phyloP scores from a whole-genome alignment of 1,140 invertebrate species.

The Condylostylus longicornis region DNA sequence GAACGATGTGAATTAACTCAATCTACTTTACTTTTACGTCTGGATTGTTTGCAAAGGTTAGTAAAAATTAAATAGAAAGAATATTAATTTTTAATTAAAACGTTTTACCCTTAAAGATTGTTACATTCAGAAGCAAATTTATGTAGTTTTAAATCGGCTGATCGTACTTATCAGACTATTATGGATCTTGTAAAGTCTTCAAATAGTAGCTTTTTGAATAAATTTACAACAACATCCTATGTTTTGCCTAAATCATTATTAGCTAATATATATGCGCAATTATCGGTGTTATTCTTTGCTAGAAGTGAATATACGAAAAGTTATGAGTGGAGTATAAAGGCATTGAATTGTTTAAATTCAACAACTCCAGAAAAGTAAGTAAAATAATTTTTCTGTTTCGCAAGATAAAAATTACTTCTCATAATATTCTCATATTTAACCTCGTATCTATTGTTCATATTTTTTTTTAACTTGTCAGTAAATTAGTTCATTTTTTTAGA shows the following conservation, averaged over 20 bases:
- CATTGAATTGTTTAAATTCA: constrained; percentile 47
- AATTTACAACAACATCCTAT: too few relatives aligned
- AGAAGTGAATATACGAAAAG: constrained; percentile 67
- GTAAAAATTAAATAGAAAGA: constrained; percentile 5
- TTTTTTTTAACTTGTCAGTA: constrained; percentile 5
- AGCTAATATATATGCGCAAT: constrained; percentile 61
- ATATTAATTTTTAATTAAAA: background rate
- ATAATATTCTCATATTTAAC: background rate
- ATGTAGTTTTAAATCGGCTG: constrained; percentile 55
- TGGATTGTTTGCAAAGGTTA: constrained; percentile 62
- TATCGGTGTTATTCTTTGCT: constrained; percentile 61
- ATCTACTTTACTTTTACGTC: constrained; percentile 35
- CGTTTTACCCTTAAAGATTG: constrained; percentile 40
- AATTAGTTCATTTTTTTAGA: constrained; percentile 33
- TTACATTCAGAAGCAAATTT: constrained; percentile 65
- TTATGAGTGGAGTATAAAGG: constrained; percentile 56
- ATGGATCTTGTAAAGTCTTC: constrained; percentile 11
- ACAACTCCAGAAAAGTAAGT: constrained; percentile 39
- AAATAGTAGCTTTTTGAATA: constrained; percentile 5
- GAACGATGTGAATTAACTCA: constrained; percentile 28
- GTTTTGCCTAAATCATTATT: constrained; percentile 32
- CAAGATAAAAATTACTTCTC: background rate
- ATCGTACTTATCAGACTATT: constrained; percentile 14
- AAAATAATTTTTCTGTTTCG: too few relatives aligned
- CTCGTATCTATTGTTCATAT: background rate